Evolutionary conservation across 2,113 vertebrate species (phyloP), one percentile per base, ranked within the genome.

Genomic region (Psittacula cyanocephala): DNA sequence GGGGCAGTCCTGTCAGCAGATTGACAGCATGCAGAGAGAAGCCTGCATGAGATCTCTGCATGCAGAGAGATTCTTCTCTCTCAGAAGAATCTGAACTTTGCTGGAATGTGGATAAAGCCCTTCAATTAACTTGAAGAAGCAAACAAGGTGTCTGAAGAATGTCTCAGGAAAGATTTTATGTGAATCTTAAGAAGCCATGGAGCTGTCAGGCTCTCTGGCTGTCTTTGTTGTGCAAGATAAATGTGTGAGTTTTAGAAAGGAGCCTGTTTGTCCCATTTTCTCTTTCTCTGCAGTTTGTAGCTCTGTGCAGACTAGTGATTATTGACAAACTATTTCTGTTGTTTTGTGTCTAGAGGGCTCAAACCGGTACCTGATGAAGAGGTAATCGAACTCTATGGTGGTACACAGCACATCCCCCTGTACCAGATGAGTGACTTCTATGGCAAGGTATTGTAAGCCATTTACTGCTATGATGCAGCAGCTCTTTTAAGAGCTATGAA

Each of bases 381-480:
- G 46, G 96, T 98, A 49, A 98, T 98, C 0, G 97, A 98, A 25
- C 97, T 98, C 12, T 98, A 98, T 0, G 98, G 98, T 52, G 98
- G 98, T 17, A 98, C 98, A 1, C 98, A 98, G 91, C 98, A 98
- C 91, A 98, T 98, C 92, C 98, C 98, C 3, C 95, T 98, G 15
- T 98, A 98, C 91, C 98, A 98, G 94, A 98, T 98, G 98, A 98
- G 98, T 29, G 98, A 98, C 89, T 98, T 98, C 97, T 98, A 98
- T 11, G 98, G 98, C 97, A 98, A 98, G 98, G 98, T 98, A 98
- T 28, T 41, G 78, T 86, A 79, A 89, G 13, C 37, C 67, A 44
- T 86, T 74, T 68, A 64, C 84, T 63, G 86, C 63, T 70, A 6
- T 43, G 24, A 8, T 47, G n/a, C 62, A 31, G 67, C 41, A 89